A percentile compares a stretch with the other conserved stretches of the same genome.
Evolutionary conservation across 2,888 invertebrate species (phyloP).

Genomic region (Tipula vernalis): DNA sequence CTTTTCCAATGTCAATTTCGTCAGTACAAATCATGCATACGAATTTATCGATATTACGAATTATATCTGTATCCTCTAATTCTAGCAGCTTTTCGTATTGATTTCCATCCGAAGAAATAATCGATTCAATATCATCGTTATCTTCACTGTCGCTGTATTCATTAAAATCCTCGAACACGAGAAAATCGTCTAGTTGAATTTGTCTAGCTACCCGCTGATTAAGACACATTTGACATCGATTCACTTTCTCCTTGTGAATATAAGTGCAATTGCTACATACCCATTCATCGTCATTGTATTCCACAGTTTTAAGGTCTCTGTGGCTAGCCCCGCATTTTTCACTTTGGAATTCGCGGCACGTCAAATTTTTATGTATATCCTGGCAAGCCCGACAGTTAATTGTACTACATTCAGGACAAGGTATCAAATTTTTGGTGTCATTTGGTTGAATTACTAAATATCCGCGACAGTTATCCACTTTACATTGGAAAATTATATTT

Average conservation of each 20-base stretch:
- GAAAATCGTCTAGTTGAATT: background rate
- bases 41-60: background rate
- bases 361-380: background rate
- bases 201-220: background rate
- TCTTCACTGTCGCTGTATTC: background rate
- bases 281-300: background rate
- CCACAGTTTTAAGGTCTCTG: background rate
- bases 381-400: background rate
- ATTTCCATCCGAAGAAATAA: background rate
- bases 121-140: background rate
- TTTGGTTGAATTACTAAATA: background rate
- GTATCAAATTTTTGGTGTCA: background rate
- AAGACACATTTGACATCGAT: background rate
- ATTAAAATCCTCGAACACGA: background rate
- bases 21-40: background rate
- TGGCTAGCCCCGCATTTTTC: background rate
- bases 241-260: slow-evolving; percentile 23
- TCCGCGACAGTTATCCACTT: background rate
- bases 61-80: background rate
- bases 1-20: background rate
- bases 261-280: background rate
- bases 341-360: background rate
- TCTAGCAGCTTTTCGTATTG: background rate
- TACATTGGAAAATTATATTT: background rate
- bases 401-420: background rate